These are phyloP conservation scores for Percopsis omiscomaycus DNA, from an alignment of 2,797 vertebrate species.

Conservation along the genomic window DNA sequence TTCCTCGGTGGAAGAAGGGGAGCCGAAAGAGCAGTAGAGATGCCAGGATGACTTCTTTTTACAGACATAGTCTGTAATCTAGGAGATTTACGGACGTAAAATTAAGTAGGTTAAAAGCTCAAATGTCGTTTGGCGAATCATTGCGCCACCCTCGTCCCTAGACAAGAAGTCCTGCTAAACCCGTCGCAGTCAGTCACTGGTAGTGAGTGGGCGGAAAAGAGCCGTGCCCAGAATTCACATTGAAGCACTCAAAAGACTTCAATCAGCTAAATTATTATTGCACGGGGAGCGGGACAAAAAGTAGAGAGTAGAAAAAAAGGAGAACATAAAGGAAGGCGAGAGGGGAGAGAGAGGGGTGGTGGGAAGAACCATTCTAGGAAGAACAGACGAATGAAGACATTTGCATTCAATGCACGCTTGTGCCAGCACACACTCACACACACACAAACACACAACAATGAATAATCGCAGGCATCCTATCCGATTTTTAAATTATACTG, in stretches of 20 bases:
- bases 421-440: slow-evolving; percentile 9
- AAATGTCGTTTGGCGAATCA: slow-evolving; percentile 15
- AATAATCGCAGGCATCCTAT: not conserved
- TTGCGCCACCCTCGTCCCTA: slow-evolving; percentile 2
- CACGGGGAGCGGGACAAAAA: slow-evolving; percentile 31
- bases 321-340: not conserved
- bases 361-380: not conserved
- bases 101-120: slow-evolving; percentile 34
- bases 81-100: slow-evolving; percentile 31
- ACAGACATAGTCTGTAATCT: slow-evolving; percentile 37
- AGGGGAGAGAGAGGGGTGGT: slow-evolving; percentile 21
- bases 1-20: slow-evolving; percentile 8
- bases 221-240: slow-evolving; percentile 35
- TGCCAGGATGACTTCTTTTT: slow-evolving; percentile 33
- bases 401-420: slow-evolving; percentile 29
- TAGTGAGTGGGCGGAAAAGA: slow-evolving; percentile 46
- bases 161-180: slow-evolving; percentile 23
- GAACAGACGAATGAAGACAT: slow-evolving; percentile 31
- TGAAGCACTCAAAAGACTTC: slow-evolving; percentile 47
- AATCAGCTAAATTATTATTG: slow-evolving; percentile 34
- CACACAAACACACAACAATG: slow-evolving; percentile 8
- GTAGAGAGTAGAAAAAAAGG: slow-evolving; percentile 3
- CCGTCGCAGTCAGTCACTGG: slow-evolving; percentile 13
- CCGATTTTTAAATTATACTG: no score
- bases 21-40: slow-evolving; percentile 20